Base-by-base conservation (phyloP, 1,140 invertebrate genomes). In the Archivesica marissinica region DNA sequence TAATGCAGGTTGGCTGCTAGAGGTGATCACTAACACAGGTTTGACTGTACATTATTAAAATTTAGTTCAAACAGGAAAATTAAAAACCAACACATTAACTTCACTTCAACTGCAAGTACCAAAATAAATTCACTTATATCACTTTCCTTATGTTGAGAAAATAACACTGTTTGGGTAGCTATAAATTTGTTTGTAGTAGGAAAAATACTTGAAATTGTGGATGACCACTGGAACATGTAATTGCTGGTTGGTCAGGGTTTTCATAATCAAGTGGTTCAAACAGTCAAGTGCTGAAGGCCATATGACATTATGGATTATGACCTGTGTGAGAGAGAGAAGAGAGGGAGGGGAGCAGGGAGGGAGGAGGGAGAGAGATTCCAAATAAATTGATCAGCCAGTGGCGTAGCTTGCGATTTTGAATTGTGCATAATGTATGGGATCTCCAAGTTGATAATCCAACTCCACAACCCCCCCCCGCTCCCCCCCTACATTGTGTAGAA, bases 11-110 rank as follows among this genome's bases (percentile, higher is more conserved):
- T n/a, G n/a, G n/a, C n/a, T n/a, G n/a, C n/a, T n/a, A n/a, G n/a
- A n/a, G n/a, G n/a, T n/a, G n/a, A n/a, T n/a, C n/a, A n/a, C n/a
- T n/a, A n/a, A n/a, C n/a, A n/a, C n/a, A n/a, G n/a, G n/a, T 59
- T 28, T 59, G 25, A 20, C 33, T 59, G 15, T 59, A 28, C 25
- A 28, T 20, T 4, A 28, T 28, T 28, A 59, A 28, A 28, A 59
- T 6, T 9, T 59, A 59, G 9, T 28, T 59, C 6, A 59, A 28
- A 15, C n/a, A 59, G 54, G 54, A 59, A n/a, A 59, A 59, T 59
- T 59, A 59, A 28, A 59, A 59, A 59, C n/a, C 33, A 59, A 59
- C 54, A 59, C 33, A n/a, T 59, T 9, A 59, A 23, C 13, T 59
- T 54, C n/a, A 28, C 9, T 59, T 59, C 6, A 59, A 28, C 25